Evolutionary conservation across 2,113 vertebrate species (phyloP), one percentile per base, ranked within the genome.

Genomic region (Sminthopsis crassicaudata): DNA sequence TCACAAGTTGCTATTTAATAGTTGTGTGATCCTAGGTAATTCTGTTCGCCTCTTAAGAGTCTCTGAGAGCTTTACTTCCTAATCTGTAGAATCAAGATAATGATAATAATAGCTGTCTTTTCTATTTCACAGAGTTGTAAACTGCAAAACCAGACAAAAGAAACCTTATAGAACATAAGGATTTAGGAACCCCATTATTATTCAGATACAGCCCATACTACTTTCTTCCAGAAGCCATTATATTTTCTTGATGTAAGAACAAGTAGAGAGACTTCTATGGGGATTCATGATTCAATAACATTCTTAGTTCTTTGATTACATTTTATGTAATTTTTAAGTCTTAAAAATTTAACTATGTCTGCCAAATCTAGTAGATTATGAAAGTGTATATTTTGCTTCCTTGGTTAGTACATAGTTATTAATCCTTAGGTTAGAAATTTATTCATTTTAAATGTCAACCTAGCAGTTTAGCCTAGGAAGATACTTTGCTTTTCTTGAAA

Each of bases 401-500:
- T n/a, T 16, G 46, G 1, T 94, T 95, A 46, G 93, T 46, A 91
- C 19, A 30, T 94, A 9, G 91, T 48, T 94, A 94, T 97, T 91
- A 91, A 91, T 94, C 95, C 92, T 90, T 76, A 60, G 12, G 92
- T 26, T 26, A 95, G 53, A 89, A 93, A 76, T 42, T 93, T 95
- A 42, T 42, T 84, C n/a, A 42, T 93, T 25, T 53, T 96, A 76
- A 95, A 91, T 93, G 91, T 93, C 95, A 91, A 7, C 84, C 8
- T 90, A 30, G 52, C 10, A 24, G 88, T 51, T 54, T 57, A 25
- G 42, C 55, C 0, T 96, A 60, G 60, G 93, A 95, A 90, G 91
- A 95, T 60, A 55, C 30, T 92, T 94, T 91, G 60, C 52, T 96
- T 94, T 97, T 95, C 90, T 90, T 67, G 90, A 96, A 90, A 91